Evolutionary conservation across 2,888 invertebrate genomes (phyloP).

Genomic region (Pseudeuparius sepicola): DNA sequence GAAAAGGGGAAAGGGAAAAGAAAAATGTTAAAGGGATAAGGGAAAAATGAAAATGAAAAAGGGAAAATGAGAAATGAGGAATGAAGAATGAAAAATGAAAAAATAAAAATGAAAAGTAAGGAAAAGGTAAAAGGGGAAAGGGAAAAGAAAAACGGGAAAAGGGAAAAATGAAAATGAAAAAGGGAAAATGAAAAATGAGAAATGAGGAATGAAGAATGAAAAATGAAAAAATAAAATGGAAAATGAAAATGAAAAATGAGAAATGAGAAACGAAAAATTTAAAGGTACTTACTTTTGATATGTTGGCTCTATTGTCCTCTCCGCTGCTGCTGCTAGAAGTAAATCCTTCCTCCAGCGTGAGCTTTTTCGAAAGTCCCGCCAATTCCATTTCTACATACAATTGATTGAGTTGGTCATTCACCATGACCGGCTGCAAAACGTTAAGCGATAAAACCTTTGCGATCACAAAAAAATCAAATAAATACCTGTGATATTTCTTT

Average conservation of each 20-base stretch:
- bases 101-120: constrained; percentile 11
- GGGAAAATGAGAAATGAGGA: not conserved
- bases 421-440: constrained; percentile 48
- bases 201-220: not conserved
- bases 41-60: constrained; percentile 10
- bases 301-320: constrained; percentile 31
- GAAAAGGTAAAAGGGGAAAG: not conserved
- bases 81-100: constrained; percentile 5
- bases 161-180: constrained; percentile 10
- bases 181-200: not conserved
- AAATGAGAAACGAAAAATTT: constrained; percentile 11
- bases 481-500: constrained; percentile 45
- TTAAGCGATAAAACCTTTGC: not conserved
- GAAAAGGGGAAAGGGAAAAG: not conserved
- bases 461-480: constrained; percentile 6
- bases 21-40: constrained; percentile 7
- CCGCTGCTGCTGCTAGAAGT: constrained; percentile 45
- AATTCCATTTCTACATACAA: constrained; percentile 58
- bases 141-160: constrained; percentile 4
- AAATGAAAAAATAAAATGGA: constrained; percentile 13
- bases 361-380: constrained; percentile 48
- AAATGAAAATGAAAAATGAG: too few relatives aligned
- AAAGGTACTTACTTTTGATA: constrained; percentile 31
- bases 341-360: constrained; percentile 53
- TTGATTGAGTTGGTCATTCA: constrained; percentile 63